Conservation (phyloP, 2,888 invertebrate species). For the Pollenia labialis region DNA sequence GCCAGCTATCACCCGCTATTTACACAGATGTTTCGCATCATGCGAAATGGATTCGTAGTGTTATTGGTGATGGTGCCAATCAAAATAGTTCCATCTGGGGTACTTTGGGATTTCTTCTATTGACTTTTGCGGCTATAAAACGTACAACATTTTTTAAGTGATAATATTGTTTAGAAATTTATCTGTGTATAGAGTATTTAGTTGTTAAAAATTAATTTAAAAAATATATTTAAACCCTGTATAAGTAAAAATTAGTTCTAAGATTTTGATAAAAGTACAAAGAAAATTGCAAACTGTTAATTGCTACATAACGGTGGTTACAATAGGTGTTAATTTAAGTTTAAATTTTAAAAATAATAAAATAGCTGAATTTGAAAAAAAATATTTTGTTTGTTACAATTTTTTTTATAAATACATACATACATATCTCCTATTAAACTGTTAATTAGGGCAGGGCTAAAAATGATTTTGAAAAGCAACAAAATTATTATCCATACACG, state of each 20-base stretch:
- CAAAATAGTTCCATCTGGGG: slow-evolving; percentile 82
- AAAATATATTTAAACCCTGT: background rate
- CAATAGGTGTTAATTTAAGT: background rate
- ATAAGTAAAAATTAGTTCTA: slow-evolving; percentile 39
- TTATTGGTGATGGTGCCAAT: slow-evolving; percentile 77
- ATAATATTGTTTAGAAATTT: slow-evolving; percentile 15
- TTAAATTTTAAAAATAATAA: background rate
- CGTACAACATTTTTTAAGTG: slow-evolving; percentile 58
- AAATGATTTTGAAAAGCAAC: too few relatives aligned
- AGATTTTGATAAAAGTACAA: slow-evolving; percentile 44
- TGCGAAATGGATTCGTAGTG: slow-evolving; percentile 77
- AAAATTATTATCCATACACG: too few relatives aligned
- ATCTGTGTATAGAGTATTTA: background rate
- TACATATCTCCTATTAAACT: too few relatives aligned
- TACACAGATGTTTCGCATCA: slow-evolving; percentile 71
- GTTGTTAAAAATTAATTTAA: background rate
- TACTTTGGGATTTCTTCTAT: slow-evolving; percentile 77
- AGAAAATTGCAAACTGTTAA: slow-evolving; percentile 39
- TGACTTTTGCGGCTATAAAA: slow-evolving; percentile 78
- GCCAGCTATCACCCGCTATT: slow-evolving; percentile 29
- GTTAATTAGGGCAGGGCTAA: too few relatives aligned
- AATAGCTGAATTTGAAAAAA: too few relatives aligned
- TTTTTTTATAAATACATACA: too few relatives aligned
- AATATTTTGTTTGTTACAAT: too few relatives aligned
- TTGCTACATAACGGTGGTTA: slow-evolving; percentile 1